These are phyloP conservation scores for Muscidifurax raptorellus DNA, from an alignment of 1,140 invertebrate genomes.

Conservation along the genomic window DNA sequence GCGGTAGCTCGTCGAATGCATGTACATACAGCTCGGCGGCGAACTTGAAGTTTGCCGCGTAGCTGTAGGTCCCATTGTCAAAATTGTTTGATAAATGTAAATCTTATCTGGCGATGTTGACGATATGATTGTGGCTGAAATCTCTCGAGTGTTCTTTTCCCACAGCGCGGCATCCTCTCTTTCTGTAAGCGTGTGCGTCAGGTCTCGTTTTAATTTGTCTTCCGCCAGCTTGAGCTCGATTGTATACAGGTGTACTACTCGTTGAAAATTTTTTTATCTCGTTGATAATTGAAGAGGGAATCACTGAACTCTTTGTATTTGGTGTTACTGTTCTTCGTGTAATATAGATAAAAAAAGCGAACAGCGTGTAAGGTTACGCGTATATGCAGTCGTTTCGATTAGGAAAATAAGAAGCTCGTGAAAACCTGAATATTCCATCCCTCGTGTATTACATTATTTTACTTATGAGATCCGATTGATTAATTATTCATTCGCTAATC, in stretches of 20 bases:
- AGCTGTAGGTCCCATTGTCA: constrained; percentile 2
- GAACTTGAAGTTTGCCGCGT: neutral
- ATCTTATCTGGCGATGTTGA: constrained; percentile 35
- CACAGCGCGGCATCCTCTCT: neutral
- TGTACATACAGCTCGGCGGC: neutral
- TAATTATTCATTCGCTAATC: neutral
- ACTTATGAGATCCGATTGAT: neutral
- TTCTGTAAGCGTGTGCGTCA: too few species aligned
- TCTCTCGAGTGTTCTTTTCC: constrained; percentile 31
- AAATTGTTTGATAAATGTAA: constrained; percentile 50
- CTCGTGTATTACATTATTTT: neutral
- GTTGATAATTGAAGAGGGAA: neutral
- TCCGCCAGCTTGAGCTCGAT: neutral
- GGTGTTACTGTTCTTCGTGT: neutral
- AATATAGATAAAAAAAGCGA: neutral
- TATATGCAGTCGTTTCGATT: too few species aligned
- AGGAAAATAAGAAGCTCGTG: too few species aligned
- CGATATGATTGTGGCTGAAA: constrained; percentile 14
- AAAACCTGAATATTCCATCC: neutral
- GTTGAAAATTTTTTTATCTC: neutral
- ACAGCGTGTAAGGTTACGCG: too few species aligned
- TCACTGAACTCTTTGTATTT: too few species aligned
- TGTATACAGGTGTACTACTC: neutral
- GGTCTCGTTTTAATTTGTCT: neutral
- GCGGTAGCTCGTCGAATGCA: constrained; percentile 1